These are phyloP conservation scores for Dasyurus viverrinus DNA, from an alignment of 2,113 vertebrate genomes.

Conservation along the genomic window DNA sequence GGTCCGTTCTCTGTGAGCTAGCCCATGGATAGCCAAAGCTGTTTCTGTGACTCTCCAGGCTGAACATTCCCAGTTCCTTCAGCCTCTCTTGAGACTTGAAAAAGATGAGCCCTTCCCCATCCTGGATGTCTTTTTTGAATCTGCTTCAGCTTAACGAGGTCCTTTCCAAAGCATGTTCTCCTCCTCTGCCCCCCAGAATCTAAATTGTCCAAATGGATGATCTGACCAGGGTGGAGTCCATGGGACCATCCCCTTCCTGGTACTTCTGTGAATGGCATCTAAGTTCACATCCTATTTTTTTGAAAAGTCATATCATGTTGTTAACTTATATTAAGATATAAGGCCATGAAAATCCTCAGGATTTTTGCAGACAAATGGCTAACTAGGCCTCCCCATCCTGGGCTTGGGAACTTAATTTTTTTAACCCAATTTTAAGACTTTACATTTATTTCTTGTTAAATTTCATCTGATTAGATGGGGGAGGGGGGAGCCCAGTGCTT, in stretches of 20 bases:
- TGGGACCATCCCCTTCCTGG: not conserved
- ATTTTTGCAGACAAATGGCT: not conserved
- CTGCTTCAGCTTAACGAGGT: not conserved
- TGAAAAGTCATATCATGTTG: not conserved
- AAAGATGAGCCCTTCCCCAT: not conserved
- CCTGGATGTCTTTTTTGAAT: not conserved
- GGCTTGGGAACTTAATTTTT: not conserved
- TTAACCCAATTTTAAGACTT: not conserved
- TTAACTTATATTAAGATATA: not conserved
- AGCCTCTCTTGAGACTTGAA: not conserved
- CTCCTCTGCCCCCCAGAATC: not conserved
- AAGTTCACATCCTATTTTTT: not conserved
- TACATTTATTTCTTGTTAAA: not conserved
- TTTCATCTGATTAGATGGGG: not conserved
- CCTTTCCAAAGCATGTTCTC: not conserved
- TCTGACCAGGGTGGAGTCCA: not conserved
- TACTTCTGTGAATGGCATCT: not conserved
- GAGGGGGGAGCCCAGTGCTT: not conserved
- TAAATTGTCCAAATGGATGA: not conserved
- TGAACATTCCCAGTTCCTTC: not conserved
- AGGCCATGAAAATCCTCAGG: too few relatives aligned
- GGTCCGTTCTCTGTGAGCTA: not conserved
- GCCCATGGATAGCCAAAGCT: not conserved
- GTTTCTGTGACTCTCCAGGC: not conserved
- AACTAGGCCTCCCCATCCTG: not conserved